Conservation (phyloP, 2,888 invertebrate genomes). For the Alsophila aescularia region DNA sequence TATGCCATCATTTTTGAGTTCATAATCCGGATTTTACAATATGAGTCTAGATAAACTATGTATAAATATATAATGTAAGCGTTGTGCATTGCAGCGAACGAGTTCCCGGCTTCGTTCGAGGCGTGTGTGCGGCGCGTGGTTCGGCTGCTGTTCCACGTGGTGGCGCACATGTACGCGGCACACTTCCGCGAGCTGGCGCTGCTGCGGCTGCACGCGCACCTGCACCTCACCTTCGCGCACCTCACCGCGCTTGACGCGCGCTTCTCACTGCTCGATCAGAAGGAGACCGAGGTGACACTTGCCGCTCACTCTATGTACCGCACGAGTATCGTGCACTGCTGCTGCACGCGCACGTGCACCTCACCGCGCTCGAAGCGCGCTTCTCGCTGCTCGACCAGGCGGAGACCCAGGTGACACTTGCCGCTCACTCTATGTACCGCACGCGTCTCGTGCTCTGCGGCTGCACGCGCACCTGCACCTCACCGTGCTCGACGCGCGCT, state of each 20-base stretch:
- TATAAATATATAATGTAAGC: too few species aligned
- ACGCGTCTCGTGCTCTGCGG: conserved; percentile 96
- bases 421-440: conserved; percentile 98
- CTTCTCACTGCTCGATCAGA: conserved; percentile 96
- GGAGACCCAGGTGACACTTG: conserved; percentile 98
- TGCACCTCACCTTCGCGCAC: conserved; percentile 98
- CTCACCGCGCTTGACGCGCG: conserved; percentile 93
- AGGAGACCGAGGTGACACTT: conserved; percentile 92
- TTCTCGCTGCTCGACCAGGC: conserved; percentile 98
- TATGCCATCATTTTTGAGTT: too few species aligned
- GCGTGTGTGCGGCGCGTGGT: conserved; percentile 97
- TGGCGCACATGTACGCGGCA: conserved; percentile 98
- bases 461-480: conserved; percentile 98
- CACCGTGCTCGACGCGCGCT: conserved; percentile 93
- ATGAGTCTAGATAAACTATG: too few species aligned
- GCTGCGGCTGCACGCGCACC: conserved; percentile 97
- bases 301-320: too few species aligned
- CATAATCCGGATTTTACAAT: too few species aligned
- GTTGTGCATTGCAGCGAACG: conserved; percentile 88
- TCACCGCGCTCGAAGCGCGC: conserved; percentile 95
- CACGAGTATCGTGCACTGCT: conserved; percentile 72
- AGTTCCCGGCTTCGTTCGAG: conserved; percentile 97
- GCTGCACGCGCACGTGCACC: conserved; percentile 98
- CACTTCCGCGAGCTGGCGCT: conserved; percentile 98
- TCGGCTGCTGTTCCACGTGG: conserved; percentile 98